Evolutionary conservation across 1,140 invertebrate genomes (phyloP).

Genomic region (Anagrus nilaparvatae): DNA sequence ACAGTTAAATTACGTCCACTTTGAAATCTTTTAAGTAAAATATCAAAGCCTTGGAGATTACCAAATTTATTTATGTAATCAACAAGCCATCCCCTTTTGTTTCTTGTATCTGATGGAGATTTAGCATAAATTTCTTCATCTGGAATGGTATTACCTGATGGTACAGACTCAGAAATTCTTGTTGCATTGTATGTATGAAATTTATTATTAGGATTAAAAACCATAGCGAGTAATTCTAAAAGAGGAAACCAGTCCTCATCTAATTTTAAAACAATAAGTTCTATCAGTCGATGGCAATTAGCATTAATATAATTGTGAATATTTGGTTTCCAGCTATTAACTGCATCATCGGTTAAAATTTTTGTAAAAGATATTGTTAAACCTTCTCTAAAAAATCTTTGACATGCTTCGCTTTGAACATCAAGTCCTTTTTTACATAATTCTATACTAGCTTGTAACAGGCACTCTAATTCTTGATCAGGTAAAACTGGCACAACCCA

Average conservation of each 20-base stretch:
- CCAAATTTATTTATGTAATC: slow-evolving; percentile 94
- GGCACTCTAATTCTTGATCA: slow-evolving; percentile 87
- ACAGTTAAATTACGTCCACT: slow-evolving; percentile 60
- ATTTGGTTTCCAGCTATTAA: slow-evolving; percentile 94
- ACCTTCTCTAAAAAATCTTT: slow-evolving; percentile 90
- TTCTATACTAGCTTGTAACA: slow-evolving; percentile 82
- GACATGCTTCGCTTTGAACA: slow-evolving; percentile 80
- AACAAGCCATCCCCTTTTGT: slow-evolving; percentile 84
- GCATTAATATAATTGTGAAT: slow-evolving; percentile 92
- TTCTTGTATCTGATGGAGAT: slow-evolving; percentile 63
- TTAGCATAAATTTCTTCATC: slow-evolving; percentile 75
- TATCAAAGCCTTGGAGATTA: slow-evolving; percentile 77
- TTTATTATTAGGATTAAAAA: slow-evolving; percentile 88
- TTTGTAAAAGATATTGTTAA: slow-evolving; percentile 93
- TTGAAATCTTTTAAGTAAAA: slow-evolving; percentile 78
- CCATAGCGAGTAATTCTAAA: slow-evolving; percentile 84
- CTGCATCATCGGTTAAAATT: slow-evolving; percentile 96
- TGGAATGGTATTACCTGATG: slow-evolving; percentile 47
- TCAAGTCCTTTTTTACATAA: slow-evolving; percentile 76
- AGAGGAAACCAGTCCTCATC: slow-evolving; percentile 89
- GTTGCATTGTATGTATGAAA: slow-evolving; percentile 89
- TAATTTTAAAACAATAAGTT: slow-evolving; percentile 84
- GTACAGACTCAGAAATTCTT: slow-evolving; percentile 70
- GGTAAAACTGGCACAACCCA: slow-evolving; percentile 97
- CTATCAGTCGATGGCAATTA: slow-evolving; percentile 85